Evolutionary conservation across 2,888 invertebrate species (phyloP), one percentile per base, ranked within the genome.

Genomic region (Linnaemya tessellans): DNA sequence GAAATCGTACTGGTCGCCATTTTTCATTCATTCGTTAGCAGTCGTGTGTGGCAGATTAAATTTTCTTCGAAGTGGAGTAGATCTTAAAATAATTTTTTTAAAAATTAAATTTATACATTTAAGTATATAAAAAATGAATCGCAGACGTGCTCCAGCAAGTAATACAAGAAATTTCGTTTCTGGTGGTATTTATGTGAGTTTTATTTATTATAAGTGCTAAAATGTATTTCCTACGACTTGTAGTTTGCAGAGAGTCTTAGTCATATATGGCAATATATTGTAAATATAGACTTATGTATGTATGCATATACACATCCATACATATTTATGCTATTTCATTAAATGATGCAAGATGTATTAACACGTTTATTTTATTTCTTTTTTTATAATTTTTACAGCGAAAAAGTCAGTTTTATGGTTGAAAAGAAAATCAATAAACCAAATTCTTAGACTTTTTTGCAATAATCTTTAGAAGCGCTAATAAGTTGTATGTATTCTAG

Each of bases 371-470:
- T 79, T 71, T 58, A 11, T 87, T 79, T 81, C 54, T 87, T 83
- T 87, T n/a, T 60, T 87, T 84, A 81, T 86, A 80, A 87, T 84
- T 87, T 80, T 85, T 87, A 54, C 87, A 87, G 87, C 80, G 84
- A 85, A 87, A 87, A 87, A 86, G 86, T 87, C 86, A 70, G 87
- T 87, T 70, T 85, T 84, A 80, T 86, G 79, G 85, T 85, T 85
- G 49, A 84, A 79, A 15, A 68, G n/a, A 68, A 71, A 73, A 68
- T 81, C 71, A 51, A 82, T 81, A 73, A 85, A 85, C 85, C 79
- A 83, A 75, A 83, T 68, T 80, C 87, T 78, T 90, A 90, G 88
- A 88, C 88, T 88, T 87, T 90, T 91, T 90, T 90, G 89, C 90
- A 90, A 88, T 90, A 89, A 88, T 89, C 88, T 88, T 85, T 87